Conservation (phyloP, 2,888 invertebrate species). For the Chrysina gloriosa region DNA sequence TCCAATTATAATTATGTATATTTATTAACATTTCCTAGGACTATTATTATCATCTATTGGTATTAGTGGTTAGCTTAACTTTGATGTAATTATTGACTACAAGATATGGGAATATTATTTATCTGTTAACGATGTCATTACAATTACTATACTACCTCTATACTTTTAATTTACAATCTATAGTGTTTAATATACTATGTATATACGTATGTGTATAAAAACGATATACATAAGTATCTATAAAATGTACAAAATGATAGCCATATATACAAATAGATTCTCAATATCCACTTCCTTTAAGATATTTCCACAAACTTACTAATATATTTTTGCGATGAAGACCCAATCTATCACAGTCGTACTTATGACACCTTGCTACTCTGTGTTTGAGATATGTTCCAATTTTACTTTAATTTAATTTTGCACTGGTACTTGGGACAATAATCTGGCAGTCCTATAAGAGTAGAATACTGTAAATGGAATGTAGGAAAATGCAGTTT, state of each 20-base stretch:
- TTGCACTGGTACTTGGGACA: too few species aligned
- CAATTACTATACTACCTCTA: not conserved
- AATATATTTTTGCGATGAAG: constrained; percentile 53
- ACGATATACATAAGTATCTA: constrained; percentile 34
- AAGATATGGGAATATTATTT: constrained; percentile 39
- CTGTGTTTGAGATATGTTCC: not conserved
- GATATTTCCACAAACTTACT: constrained; percentile 55
- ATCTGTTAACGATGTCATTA: constrained; percentile 12
- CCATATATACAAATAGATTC: constrained; percentile 40
- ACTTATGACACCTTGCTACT: not conserved
- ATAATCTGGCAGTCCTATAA: too few species aligned
- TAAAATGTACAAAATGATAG: constrained; percentile 46
- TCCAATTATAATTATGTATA: constrained; percentile 8
- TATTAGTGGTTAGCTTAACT: constrained; percentile 29
- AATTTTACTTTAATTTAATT: not conserved
- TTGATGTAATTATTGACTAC: constrained; percentile 37
- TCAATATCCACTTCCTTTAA: constrained; percentile 39
- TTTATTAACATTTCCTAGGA: constrained; percentile 22
- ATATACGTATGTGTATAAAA: constrained; percentile 29
- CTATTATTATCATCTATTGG: constrained; percentile 8
- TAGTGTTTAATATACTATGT: constrained; percentile 32
- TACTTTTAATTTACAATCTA: constrained; percentile 37
- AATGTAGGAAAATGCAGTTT: too few species aligned
- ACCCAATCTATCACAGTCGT: constrained; percentile 47
- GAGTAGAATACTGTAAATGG: too few species aligned